These are phyloP conservation scores for Oscheius onirici DNA, from an alignment of 2,888 invertebrate species.

Conservation along the genomic window DNA sequence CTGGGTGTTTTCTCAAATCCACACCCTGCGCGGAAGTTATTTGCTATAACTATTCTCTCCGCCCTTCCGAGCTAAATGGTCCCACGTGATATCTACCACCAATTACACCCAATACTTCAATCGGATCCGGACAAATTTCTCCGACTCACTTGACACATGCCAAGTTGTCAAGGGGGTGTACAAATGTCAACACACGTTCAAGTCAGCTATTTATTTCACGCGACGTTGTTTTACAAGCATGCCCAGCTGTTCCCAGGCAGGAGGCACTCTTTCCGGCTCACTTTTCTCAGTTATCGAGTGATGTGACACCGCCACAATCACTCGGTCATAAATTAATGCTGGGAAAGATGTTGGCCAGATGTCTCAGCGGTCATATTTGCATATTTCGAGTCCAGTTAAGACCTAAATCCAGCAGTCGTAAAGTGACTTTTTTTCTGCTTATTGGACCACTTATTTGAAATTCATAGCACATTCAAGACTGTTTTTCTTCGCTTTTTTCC, in stretches of 20 bases:
- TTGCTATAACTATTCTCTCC: constrained; percentile 13
- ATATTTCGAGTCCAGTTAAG: not conserved
- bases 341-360: constrained; percentile 6
- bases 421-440: too few relatives aligned
- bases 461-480: too few relatives aligned
- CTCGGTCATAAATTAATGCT: constrained; percentile 9
- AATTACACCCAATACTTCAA: not conserved
- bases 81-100: not conserved
- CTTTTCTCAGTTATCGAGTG: constrained; percentile 1
- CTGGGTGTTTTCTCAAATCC: constrained; percentile 10
- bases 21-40: constrained; percentile 15
- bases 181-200: constrained; percentile 9
- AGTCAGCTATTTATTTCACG: constrained; percentile 26
- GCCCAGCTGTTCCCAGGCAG: constrained; percentile 8
- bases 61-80: not conserved
- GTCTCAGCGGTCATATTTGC: constrained; percentile 23
- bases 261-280: not conserved
- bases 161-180: not conserved
- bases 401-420: too few relatives aligned
- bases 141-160: not conserved
- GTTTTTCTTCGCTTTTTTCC: too few relatives aligned
- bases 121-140: too few relatives aligned
- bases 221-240: constrained; percentile 30
- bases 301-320: not conserved
- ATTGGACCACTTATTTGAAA: too few relatives aligned